Percentiles rank a stretch among this genome's conserved stretches.
These are phyloP conservation scores for Rhegmatorhina hoffmannsi DNA, from an alignment of 2,113 vertebrate species.

Conservation along the genomic window DNA sequence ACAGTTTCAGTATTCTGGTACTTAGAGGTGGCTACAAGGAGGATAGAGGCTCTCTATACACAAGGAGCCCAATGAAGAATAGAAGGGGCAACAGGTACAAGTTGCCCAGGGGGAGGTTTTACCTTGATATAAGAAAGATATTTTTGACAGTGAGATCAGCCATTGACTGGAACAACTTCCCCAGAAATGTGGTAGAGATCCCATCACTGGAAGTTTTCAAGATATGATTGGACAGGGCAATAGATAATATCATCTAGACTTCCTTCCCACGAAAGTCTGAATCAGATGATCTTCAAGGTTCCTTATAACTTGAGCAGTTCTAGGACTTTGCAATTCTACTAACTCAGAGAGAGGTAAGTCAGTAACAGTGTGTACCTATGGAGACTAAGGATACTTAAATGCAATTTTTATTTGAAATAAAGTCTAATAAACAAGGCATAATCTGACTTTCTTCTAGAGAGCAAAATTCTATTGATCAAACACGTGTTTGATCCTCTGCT, in stretches of 20 bases:
- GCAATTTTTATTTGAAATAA: background rate
- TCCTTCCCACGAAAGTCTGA: background rate
- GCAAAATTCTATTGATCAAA: background rate
- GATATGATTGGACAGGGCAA: background rate
- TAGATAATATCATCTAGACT: background rate
- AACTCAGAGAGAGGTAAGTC: background rate
- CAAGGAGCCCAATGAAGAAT: background rate
- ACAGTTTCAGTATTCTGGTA: background rate
- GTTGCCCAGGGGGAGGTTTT: background rate
- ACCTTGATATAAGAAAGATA: background rate
- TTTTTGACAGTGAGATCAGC: background rate
- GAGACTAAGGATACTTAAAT: background rate
- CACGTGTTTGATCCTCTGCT: background rate
- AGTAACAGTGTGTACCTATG: background rate
- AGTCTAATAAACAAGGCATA: background rate
- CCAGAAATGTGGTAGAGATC: accelerated
- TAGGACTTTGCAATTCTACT: background rate
- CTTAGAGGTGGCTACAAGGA: background rate
- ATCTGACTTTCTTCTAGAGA: background rate
- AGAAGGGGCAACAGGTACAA: background rate
- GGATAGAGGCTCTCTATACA: background rate
- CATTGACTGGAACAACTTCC: background rate
- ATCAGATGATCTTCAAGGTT: background rate
- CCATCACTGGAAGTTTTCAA: background rate
- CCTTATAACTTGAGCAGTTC: background rate